Evolutionary conservation across 1,140 invertebrate genomes (phyloP).

Genomic region (Melanaphis sacchari): DNA sequence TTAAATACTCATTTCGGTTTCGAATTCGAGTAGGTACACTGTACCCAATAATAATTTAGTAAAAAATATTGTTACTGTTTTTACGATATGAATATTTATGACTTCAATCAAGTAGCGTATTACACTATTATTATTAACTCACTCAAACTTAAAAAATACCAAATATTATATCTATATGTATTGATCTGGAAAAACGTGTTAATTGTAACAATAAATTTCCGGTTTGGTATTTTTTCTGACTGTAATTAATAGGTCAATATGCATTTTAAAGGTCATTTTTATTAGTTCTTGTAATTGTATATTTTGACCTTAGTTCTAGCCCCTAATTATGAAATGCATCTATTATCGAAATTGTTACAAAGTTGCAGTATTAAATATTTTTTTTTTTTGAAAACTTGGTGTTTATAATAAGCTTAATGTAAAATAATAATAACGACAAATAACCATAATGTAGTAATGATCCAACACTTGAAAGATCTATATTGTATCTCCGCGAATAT

Average conservation of each 20-base stretch:
- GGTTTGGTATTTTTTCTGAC: not conserved
- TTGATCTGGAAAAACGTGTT: not conserved
- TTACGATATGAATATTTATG: not conserved
- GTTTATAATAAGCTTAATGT: not conserved
- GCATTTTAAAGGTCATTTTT: conserved; percentile 34
- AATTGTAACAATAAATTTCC: not conserved
- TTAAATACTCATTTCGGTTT: not conserved
- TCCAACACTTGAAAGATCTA: too few relatives aligned
- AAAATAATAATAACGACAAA: not conserved
- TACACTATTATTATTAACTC: not conserved
- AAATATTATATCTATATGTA: not conserved
- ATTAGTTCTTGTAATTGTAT: not conserved
- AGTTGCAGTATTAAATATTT: not conserved
- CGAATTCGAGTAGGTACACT: not conserved
- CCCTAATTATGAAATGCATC: not conserved
- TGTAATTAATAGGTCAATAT: conserved; percentile 4
- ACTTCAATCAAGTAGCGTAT: not conserved
- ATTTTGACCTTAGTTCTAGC: not conserved
- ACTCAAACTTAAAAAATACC: not conserved
- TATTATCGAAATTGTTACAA: not conserved
- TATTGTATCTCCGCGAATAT: too few relatives aligned
- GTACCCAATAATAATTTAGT: not conserved
- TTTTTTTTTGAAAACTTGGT: not conserved
- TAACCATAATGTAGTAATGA: not conserved
- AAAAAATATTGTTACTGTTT: not conserved